Evolutionary conservation across 2,113 vertebrate species (phyloP), one percentile per base, ranked within the genome.

Genomic region (Hippotragus niger): DNA sequence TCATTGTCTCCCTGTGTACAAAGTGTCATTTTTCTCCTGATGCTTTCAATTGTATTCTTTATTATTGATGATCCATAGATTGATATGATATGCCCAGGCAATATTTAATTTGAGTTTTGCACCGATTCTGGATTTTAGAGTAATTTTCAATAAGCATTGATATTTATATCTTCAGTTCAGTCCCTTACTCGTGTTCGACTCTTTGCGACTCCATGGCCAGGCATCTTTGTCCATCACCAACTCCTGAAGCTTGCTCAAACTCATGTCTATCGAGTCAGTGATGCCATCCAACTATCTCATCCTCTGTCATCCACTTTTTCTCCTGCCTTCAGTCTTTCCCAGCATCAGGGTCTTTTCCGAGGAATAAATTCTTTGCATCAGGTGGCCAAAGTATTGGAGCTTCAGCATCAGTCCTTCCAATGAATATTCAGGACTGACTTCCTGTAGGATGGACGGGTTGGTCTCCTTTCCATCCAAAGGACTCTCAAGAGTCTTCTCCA

Each of bases 131-230:
- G 55, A 47, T 92, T 86, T 85, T 95, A 11, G 82, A 71, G 12
- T 71, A 19, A 86, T 86, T 90, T 29, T 9, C 10, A 50, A 60
- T 27, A 25, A 52, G 3, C 53, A 5, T 52, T 67, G 55, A 57
- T 67, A 36, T 23, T 91, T 89, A 60, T 53, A 84, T 25, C 67
- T 74, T 40, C 36, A 74, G 1, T 71, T 71, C n/a, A 36, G n/a
- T 71, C 17, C 9, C n/a, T 71, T n/a, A 71, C n/a, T 36, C 1
- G 0, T 36, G 17, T 36, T n/a, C 0, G 9, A 71, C n/a, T 36
- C 17, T 36, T 67, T 36, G 64, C 1, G 0, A 36, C 64, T 10
- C 64, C 17, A 71, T 71, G 19, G 17, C 64, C 64, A 71, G 17
- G 64, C 17, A 36, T 71, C 17, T n/a, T n/a, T 71, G n/a, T n/a